Conservation (phyloP, 2,888 invertebrate species). For the Plebejus anna region DNA sequence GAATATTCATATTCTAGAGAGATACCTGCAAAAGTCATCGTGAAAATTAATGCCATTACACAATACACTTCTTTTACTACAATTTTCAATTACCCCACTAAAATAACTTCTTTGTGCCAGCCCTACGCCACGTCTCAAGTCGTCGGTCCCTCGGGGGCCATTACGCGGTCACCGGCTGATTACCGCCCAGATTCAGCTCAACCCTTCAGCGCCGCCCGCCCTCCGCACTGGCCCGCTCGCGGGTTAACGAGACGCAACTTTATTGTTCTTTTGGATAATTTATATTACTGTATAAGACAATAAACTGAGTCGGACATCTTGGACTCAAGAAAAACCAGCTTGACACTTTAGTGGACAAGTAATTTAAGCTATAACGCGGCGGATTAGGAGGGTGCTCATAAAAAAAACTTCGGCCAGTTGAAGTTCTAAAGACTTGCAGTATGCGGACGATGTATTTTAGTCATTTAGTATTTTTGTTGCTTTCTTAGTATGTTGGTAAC, state of each 20-base stretch:
- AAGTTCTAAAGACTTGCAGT: too few relatives aligned
- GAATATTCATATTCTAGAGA: too few relatives aligned
- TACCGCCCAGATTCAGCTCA: constrained; percentile 74
- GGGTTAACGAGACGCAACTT: constrained; percentile 23
- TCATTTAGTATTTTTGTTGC: too few relatives aligned
- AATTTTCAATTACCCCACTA: not conserved
- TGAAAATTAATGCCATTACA: not conserved
- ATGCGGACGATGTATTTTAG: too few relatives aligned
- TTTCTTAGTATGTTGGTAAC: too few relatives aligned
- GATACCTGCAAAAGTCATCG: too few relatives aligned
- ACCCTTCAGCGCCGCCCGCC: constrained; percentile 53
- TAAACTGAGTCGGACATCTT: not conserved
- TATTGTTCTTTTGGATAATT: not conserved
- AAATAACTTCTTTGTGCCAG: constrained; percentile 42
- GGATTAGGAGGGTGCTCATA: too few relatives aligned
- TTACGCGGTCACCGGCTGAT: constrained; percentile 79
- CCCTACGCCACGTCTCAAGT: constrained; percentile 63
- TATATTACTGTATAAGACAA: not conserved
- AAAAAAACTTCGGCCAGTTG: too few relatives aligned
- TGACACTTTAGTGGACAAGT: too few relatives aligned
- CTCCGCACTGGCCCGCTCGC: constrained; percentile 14
- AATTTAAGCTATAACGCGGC: too few relatives aligned
- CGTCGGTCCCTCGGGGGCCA: constrained; percentile 66
- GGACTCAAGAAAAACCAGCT: too few relatives aligned
- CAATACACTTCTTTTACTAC: not conserved